Conservation (phyloP, 1,140 invertebrate species). For the Paracyclopina nana region DNA sequence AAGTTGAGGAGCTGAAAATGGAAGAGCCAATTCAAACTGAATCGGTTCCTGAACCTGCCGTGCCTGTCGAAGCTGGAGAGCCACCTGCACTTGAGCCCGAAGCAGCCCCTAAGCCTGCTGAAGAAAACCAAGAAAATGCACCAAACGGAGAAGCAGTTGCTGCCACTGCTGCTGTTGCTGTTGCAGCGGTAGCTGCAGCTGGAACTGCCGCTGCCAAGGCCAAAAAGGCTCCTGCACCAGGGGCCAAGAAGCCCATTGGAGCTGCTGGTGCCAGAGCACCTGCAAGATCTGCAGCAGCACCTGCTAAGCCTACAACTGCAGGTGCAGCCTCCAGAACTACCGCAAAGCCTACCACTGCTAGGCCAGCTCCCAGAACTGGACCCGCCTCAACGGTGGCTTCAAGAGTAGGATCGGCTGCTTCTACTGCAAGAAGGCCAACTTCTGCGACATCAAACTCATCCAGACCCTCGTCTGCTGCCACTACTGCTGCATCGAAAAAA, state of each 20-base stretch:
- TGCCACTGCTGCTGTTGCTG: neutral
- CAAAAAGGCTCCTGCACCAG: neutral
- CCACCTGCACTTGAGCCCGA: neutral
- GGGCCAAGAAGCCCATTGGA: neutral
- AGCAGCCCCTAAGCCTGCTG: slow-evolving; percentile 1
- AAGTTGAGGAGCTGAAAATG: neutral
- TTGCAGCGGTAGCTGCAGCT: neutral
- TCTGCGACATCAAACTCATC: too few relatives aligned
- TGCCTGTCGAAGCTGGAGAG: neutral
- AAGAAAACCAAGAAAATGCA: neutral
- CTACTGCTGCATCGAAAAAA: neutral
- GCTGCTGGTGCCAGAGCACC: too few relatives aligned
- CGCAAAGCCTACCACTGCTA: neutral
- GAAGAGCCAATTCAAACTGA: neutral
- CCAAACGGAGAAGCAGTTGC: neutral
- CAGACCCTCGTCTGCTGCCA: neutral
- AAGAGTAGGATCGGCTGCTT: too few relatives aligned
- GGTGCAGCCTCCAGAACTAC: neutral
- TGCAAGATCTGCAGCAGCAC: neutral
- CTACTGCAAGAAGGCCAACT: too few relatives aligned
- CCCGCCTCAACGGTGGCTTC: too few relatives aligned
- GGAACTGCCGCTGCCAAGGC: neutral
- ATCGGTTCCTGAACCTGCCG: neutral
- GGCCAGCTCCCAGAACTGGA: neutral
- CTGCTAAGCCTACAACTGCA: neutral